These are phyloP conservation scores for Carassius auratus DNA, from an alignment of 2,113 vertebrate species.

Conservation along the genomic window DNA sequence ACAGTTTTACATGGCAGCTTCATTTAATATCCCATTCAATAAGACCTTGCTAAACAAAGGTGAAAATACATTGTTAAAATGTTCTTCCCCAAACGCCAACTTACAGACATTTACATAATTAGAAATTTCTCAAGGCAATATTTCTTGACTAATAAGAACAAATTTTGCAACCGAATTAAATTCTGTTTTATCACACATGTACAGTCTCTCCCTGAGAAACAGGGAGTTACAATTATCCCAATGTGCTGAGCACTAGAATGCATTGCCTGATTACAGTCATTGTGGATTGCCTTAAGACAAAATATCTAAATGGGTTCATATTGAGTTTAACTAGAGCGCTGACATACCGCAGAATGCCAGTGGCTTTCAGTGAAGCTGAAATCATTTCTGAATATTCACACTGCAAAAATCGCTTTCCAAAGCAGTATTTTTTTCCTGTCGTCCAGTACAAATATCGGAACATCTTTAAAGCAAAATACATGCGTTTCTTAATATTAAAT, in stretches of 20 bases:
- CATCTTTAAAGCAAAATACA: not conserved
- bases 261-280: constrained; percentile 32
- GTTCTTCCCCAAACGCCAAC: constrained; percentile 10
- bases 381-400: not conserved
- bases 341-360: not conserved
- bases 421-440: not conserved
- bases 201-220: constrained; percentile 8
- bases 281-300: constrained; percentile 43
- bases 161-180: not conserved
- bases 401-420: not conserved
- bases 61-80: constrained; percentile 21
- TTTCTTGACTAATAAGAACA: constrained; percentile 27
- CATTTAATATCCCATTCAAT: not conserved
- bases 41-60: constrained; percentile 1
- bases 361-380: not conserved
- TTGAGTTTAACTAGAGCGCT: constrained; percentile 22
- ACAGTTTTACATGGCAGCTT: not conserved
- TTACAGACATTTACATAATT: constrained; percentile 21
- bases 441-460: not conserved
- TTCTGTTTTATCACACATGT: constrained; percentile 9
- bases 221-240: constrained; percentile 47
- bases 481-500: not conserved
- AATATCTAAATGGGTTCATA: constrained; percentile 47
- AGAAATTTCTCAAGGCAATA: constrained; percentile 27
- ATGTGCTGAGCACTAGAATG: constrained; percentile 73